Evolutionary conservation across 2,113 vertebrate species (phyloP).

Genomic region (Psilopsiagon aymara): DNA sequence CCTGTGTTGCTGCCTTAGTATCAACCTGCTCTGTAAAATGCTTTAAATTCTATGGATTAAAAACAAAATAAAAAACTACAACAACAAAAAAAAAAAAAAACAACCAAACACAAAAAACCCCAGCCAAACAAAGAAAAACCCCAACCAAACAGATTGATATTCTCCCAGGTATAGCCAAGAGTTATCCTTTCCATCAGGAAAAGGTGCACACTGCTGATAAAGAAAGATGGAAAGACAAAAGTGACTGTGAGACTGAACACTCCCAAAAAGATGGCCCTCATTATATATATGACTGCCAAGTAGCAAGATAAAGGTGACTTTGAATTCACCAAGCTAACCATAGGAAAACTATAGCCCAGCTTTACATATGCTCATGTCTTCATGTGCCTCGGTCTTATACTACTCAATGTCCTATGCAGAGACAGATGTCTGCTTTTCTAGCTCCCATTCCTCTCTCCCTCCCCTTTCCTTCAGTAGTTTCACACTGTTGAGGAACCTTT

Average conservation of each 20-base stretch:
- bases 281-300: neutral
- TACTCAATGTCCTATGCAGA: neutral
- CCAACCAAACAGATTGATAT: neutral
- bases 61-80: neutral
- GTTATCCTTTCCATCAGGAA: neutral
- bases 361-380: rapidly evolving
- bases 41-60: neutral
- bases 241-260: neutral
- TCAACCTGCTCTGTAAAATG: neutral
- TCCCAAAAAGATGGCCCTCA: neutral
- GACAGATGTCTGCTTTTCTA: neutral
- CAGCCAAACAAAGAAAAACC: too few species aligned
- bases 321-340: neutral
- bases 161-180: neutral
- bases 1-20: neutral
- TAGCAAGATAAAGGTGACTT: neutral
- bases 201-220: neutral
- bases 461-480: neutral
- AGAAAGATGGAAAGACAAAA: neutral
- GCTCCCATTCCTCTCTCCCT: neutral
- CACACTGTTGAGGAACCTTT: neutral
- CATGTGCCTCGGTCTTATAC: neutral
- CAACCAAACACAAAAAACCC: too few species aligned
- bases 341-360: neutral
- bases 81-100: too few species aligned